Percentiles rank a stretch among this genome's conserved stretches.
These are phyloP conservation scores for Steatornis caripensis DNA, from an alignment of 2,113 vertebrate genomes.

Conservation along the genomic window DNA sequence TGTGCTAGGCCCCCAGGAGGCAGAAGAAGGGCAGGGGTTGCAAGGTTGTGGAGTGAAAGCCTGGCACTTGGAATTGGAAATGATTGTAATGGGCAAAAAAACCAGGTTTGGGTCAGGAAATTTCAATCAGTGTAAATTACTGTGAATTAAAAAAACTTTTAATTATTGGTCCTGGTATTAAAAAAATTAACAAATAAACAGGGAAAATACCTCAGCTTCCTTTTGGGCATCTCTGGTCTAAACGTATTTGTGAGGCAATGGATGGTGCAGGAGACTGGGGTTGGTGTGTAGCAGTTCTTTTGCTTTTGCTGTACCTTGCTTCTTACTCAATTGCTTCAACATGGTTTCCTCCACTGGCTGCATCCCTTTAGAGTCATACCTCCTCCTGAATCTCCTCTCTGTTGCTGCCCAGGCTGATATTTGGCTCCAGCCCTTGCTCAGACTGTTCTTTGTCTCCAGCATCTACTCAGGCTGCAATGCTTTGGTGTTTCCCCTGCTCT, in stretches of 20 bases:
- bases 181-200: not conserved
- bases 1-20: not conserved
- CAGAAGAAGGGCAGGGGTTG: not conserved
- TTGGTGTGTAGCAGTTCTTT: not conserved
- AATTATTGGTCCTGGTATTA: not conserved
- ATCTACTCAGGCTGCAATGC: not conserved
- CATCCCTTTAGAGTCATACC: not conserved
- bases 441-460: not conserved
- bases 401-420: not conserved
- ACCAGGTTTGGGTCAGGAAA: not conserved
- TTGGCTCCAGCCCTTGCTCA: not conserved
- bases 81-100: not conserved
- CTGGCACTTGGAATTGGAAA: no score
- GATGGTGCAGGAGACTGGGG: not conserved
- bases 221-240: not conserved
- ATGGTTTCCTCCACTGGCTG: not conserved
- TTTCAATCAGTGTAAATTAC: not conserved
- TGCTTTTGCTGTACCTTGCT: not conserved
- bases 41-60: not conserved
- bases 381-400: not conserved
- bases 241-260: no score
- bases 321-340: not conserved
- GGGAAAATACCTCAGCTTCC: not conserved
- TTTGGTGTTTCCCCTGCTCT: not conserved
- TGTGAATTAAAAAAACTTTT: not conserved